Conservation (phyloP, 1,140 invertebrate species). For the Cotesia typhae region DNA sequence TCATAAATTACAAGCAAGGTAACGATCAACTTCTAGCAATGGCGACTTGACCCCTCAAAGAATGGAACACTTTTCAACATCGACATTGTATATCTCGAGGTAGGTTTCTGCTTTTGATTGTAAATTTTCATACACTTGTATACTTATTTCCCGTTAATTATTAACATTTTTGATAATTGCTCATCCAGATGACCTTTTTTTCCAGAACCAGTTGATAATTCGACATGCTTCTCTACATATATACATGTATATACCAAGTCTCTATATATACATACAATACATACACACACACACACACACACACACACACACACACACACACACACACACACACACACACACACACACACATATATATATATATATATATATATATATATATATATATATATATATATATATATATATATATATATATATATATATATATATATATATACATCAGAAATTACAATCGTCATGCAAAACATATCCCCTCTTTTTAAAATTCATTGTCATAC, state of each 20-base stretch:
- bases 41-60: constrained; percentile 60
- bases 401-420: too few species aligned
- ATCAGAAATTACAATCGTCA: background rate
- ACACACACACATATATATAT: too few species aligned
- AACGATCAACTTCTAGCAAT: constrained; percentile 48
- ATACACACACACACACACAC: background rate
- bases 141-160: too few species aligned
- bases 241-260: background rate
- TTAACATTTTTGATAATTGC: too few species aligned
- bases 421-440: background rate
- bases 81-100: constrained; percentile 36
- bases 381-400: too few species aligned
- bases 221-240: background rate
- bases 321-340: background rate
- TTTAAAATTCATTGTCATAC: constrained; percentile 8
- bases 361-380: too few species aligned
- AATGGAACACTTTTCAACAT: constrained; percentile 58
- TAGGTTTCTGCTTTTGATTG: background rate
- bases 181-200: too few species aligned
- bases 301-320: background rate
- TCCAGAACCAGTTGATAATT: too few species aligned
- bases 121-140: background rate
- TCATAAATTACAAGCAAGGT: too few species aligned
- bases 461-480: constrained; percentile 17
- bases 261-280: background rate